phyloP scores from a whole-genome alignment of 2,888 invertebrate genomes.

The Acheta domesticus region DNA sequence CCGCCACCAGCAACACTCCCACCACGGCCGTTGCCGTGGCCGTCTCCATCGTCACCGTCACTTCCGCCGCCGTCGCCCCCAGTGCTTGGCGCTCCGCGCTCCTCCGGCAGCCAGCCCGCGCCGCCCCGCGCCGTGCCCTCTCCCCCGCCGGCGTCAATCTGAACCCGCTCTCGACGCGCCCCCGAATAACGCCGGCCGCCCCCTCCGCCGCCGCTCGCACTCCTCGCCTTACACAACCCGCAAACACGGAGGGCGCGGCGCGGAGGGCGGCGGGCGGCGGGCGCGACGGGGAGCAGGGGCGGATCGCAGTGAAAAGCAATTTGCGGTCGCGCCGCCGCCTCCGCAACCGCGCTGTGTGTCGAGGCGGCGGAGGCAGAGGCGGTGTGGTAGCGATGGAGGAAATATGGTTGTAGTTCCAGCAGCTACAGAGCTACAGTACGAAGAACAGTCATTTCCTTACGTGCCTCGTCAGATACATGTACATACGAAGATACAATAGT shows the following conservation, averaged over 20 bases:
- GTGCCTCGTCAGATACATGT: too few species aligned
- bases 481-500: too few species aligned
- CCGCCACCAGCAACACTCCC: neutral
- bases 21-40: neutral
- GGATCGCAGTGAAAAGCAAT: conserved; percentile 6
- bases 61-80: neutral
- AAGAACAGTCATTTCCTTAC: too few species aligned
- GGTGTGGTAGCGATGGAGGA: neutral
- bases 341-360: neutral
- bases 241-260: neutral
- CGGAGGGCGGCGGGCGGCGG: neutral
- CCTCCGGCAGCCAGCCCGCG: neutral
- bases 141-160: neutral
- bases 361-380: neutral
- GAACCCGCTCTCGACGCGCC: neutral
- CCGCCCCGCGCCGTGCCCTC: neutral
- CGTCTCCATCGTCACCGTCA: neutral
- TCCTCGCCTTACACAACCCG: neutral
- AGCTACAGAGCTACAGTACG: too few species aligned
- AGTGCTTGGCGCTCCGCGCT: neutral
- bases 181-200: neutral
- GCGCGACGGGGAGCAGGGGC: conserved; percentile 6
- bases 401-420: too few species aligned
- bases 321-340: conserved; percentile 10
- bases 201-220: neutral